Base-by-base conservation (phyloP, 2,888 invertebrate genomes). In the Lepidochrysops patricia region DNA sequence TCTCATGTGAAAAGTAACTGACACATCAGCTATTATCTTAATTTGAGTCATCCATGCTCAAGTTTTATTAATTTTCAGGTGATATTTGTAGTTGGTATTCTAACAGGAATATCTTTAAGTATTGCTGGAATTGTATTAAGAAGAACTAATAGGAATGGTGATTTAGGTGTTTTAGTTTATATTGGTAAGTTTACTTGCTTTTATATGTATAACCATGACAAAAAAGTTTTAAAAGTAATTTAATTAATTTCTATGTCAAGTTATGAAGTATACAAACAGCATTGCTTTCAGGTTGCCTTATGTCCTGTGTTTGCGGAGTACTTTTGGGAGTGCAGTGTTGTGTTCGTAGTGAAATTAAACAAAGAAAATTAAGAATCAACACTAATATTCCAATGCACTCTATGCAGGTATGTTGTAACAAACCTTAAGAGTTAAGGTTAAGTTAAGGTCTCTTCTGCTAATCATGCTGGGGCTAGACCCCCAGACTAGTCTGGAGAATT, bases 141-240 rank as follows among this genome's bases (percentile, higher is more conserved):
- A 64, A 89, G 91, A 66, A 92, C 91, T 63, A 89, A 89, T 69
- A 90, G 91, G n/a, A 91, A 92, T 70, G 90, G 92, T 60, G 93
- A 93, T 74, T 85, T 93, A 25, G 91, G 92, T 68, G 93, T 93
- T 50, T 81, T 93, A 71, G 91, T 93, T 58, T 93, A 93, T 75
- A 93, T 93, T 72, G 93, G 92, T 77, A 83, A 77, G 74, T 57
- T 50, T 19, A 37, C 13, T 13, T n/a, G 9, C 4, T 13, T 37
- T 6, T 9, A 29, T 29, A 6, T 29, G 6, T 9, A 29, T 9
- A 29, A 29, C 2, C 2, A 7, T 1, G 1, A 29, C 29, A 29
- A 29, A 29, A 29, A 6, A 29, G 29, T 9, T 29, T 7, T 29
- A 4, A 29, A 6, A 29, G 29, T 29, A 2, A 2, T 29, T 29